Percentiles rank a stretch among this genome's conserved stretches.
phyloP scores from a whole-genome alignment of 1,140 invertebrate species.

The Drosophila micromelanica region DNA sequence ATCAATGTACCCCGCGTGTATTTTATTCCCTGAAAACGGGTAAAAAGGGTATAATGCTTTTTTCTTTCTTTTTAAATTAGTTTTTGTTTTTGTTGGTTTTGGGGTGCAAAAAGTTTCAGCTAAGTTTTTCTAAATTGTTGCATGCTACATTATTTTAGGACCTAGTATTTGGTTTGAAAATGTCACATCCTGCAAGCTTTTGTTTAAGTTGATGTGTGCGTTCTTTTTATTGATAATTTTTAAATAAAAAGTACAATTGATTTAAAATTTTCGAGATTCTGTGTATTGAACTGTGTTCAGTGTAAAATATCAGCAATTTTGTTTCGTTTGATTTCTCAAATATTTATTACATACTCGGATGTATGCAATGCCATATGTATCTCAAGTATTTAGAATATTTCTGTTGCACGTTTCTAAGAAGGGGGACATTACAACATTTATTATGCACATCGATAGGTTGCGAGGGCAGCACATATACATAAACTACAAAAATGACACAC shows the following conservation, averaged over 20 bases:
- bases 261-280: constrained; percentile 5
- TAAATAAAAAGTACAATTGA: constrained; percentile 28
- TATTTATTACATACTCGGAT: constrained; percentile 13
- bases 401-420: constrained; percentile 21
- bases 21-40: constrained; percentile 5
- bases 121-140: constrained; percentile 77
- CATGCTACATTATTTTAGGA: constrained; percentile 49
- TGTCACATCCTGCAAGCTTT: constrained; percentile 22
- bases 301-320: constrained; percentile 79
- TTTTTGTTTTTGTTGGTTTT: constrained; percentile 23
- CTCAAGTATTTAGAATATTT: constrained; percentile 62
- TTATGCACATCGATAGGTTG: constrained; percentile 48
- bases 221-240: constrained; percentile 11
- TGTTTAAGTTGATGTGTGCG: constrained; percentile 24
- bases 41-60: background rate
- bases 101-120: constrained; percentile 72
- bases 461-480: constrained; percentile 46
- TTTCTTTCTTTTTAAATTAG: constrained; percentile 5
- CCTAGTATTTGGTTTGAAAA: constrained; percentile 34
- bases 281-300: constrained; percentile 65
- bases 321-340: constrained; percentile 61
- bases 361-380: background rate
- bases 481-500: constrained; percentile 68
- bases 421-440: constrained; percentile 45
- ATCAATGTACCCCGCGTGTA: constrained; percentile 20